Base-by-base conservation (phyloP, 1,140 invertebrate species). In the Monomorium pharaonis region DNA sequence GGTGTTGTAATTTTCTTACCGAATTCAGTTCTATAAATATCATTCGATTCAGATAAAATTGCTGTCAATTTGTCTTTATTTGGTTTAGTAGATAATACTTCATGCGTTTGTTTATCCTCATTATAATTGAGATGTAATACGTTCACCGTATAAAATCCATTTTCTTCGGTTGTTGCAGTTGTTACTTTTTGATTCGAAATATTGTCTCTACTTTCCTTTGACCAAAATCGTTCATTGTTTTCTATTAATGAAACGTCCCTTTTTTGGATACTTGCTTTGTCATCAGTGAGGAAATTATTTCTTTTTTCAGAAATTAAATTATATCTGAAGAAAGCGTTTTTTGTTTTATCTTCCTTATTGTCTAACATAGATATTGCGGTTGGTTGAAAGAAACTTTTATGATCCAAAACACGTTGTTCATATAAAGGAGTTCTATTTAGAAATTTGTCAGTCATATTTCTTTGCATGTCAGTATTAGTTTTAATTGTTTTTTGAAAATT, bases 41-140 rank as follows among this genome's bases (percentile, higher is more conserved):
- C 51, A 60, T 33, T 54, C 83, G 49, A 84, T 24, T 44, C 62
- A 69, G 4, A 83, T 49, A 72, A 67, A 67, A 37, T 58, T 14
- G n/a, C 14, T 44, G 24, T 74, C 47, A 72, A 0, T 33, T 83
- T 51, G 12, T 72, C 37, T 24, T 58, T 7, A 47, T 33, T 9
- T 33, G 67, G 51, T 33, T 60, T 74, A 47, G 49, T 37, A 18
- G 67, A 83, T 33, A 84, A 84, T 44, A 89, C 4, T 77, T 80
- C 85, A 21, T 89, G 83, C 44, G 80, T 88, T 60, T 91, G 77
- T 70, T 86, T 65, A 12, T 90, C 74, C n/a, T 91, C 76, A 49
- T 91, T 84, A 24, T 91, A 90, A 3, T 60, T 75, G 9, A 91
- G 65, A 24, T 69, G 63, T 30, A 89, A 2, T 12, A 89, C 86